Percentiles rank a stretch among this genome's conserved stretches.
phyloP scores from a whole-genome alignment of 2,888 invertebrate genomes.

The Scrobipalpa costella region DNA sequence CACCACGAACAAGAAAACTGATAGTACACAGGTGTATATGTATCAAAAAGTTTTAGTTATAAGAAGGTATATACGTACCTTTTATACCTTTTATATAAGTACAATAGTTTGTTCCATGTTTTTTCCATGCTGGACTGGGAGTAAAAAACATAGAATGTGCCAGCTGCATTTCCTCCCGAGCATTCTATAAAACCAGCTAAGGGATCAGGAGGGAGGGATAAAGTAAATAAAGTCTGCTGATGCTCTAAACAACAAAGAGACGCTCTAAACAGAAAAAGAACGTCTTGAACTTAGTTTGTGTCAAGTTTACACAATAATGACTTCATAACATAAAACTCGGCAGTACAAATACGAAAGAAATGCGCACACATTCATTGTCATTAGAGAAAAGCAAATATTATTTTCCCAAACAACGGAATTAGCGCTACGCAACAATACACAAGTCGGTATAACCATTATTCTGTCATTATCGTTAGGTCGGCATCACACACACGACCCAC shows the following conservation, averaged over 20 bases:
- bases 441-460: slow-evolving; percentile 29
- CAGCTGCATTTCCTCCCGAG: too few species aligned
- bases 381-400: slow-evolving; percentile 29
- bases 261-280: not conserved
- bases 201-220: too few species aligned
- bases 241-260: not conserved
- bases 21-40: not conserved
- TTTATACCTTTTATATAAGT: too few species aligned
- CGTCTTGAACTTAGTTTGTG: not conserved
- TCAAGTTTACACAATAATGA: not conserved
- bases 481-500: slow-evolving; percentile 13
- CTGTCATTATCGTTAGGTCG: slow-evolving; percentile 27
- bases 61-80: too few species aligned
- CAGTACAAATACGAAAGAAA: slow-evolving; percentile 25
- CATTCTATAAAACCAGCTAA: too few species aligned
- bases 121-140: too few species aligned
- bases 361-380: slow-evolving; percentile 23
- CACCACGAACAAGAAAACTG: not conserved
- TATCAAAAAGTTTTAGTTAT: too few species aligned
- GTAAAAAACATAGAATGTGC: too few species aligned
- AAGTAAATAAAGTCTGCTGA: not conserved
- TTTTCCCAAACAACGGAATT: slow-evolving; percentile 27
- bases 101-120: too few species aligned
- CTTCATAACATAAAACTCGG: slow-evolving; percentile 4
- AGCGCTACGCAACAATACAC: slow-evolving; percentile 22